Percentiles rank a stretch among this genome's conserved stretches.
Evolutionary conservation across 2,113 vertebrate species (phyloP).

Genomic region (Malaclemys terrapin): DNA sequence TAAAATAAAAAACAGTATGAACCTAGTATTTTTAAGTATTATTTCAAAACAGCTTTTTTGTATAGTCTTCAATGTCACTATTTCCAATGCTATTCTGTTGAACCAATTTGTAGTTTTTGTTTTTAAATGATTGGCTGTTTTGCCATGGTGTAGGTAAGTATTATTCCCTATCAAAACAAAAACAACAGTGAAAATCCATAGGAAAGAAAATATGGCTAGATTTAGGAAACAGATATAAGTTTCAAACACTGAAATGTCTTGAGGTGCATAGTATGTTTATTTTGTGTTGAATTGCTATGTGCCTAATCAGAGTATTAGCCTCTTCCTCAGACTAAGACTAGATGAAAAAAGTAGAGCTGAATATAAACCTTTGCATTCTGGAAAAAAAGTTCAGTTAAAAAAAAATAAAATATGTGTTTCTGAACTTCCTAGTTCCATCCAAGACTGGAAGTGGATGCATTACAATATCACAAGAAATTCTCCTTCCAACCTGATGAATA

Average conservation of each 20-base stretch:
- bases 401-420: background rate
- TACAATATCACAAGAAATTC: background rate
- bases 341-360: background rate
- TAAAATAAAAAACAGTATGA: background rate
- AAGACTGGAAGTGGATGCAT: background rate
- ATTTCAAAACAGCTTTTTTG: constrained; percentile 3
- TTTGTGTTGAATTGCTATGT: no score
- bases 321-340: background rate
- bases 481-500: no score
- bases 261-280: background rate
- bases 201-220: background rate
- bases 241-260: background rate
- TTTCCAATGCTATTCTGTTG: background rate
- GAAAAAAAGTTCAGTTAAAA: background rate
- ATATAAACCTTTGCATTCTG: background rate
- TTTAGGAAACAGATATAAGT: background rate
- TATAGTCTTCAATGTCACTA: background rate
- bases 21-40: background rate
- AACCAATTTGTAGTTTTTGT: background rate
- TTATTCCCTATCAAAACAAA: background rate
- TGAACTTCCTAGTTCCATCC: background rate
- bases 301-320: background rate
- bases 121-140: background rate
- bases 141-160: background rate
- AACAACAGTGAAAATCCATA: background rate